phyloP scores from a whole-genome alignment of 2,888 invertebrate species.

The Eupeodes latifasciatus region DNA sequence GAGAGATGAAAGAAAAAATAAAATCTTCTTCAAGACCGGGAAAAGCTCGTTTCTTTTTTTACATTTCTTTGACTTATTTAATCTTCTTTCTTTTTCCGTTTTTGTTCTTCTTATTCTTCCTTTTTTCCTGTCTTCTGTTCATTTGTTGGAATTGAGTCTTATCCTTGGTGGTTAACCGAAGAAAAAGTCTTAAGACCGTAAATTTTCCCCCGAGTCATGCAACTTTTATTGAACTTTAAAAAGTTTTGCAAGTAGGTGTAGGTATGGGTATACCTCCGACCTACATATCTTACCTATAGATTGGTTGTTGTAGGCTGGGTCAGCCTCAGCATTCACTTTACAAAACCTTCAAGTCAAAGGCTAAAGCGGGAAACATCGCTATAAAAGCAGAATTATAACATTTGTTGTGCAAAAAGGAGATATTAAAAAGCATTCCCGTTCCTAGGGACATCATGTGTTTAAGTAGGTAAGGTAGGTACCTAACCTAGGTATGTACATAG shows the following conservation, averaged over 20 bases:
- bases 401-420: background rate
- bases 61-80: slow-evolving; percentile 58
- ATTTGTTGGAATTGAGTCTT: slow-evolving; percentile 55
- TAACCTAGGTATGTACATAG: too few species aligned
- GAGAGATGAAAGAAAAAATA: background rate
- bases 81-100: slow-evolving; percentile 37
- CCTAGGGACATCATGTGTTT: background rate
- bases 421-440: background rate
- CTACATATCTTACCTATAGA: background rate
- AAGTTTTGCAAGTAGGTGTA: slow-evolving; percentile 35
- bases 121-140: slow-evolving; percentile 11
- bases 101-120: slow-evolving; percentile 6
- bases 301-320: slow-evolving; percentile 49
- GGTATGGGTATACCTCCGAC: too few species aligned
- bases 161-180: slow-evolving; percentile 53
- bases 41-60: slow-evolving; percentile 37
- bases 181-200: slow-evolving; percentile 49
- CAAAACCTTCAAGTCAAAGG: slow-evolving; percentile 29
- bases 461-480: background rate
- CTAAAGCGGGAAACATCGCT: background rate
- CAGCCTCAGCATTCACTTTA: slow-evolving; percentile 43
- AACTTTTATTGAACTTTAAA: slow-evolving; percentile 57
- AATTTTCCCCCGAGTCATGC: slow-evolving; percentile 53
- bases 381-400: slow-evolving; percentile 23
- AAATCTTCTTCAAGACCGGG: slow-evolving; percentile 33